A percentile compares a stretch with the other conserved stretches of the same genome.
Evolutionary conservation across 2,797 vertebrate genomes (phyloP).

Genomic region (Notoglanidium macrostoma): DNA sequence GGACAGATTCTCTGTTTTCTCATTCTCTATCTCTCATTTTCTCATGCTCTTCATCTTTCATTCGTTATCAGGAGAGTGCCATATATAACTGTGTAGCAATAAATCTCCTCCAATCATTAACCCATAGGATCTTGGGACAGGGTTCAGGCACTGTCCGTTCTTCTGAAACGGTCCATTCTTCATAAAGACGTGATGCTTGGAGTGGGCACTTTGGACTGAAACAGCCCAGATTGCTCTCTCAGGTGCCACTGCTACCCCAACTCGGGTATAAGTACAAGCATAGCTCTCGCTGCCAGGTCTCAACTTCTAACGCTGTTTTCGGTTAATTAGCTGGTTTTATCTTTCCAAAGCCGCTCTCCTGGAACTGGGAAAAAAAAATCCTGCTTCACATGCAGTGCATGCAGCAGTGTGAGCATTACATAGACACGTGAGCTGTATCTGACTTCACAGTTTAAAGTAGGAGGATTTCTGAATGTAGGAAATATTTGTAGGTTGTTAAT

Average conservation of each 20-base stretch:
- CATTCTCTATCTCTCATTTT: neutral
- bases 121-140: conserved; percentile 58
- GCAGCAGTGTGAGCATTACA: conserved; percentile 10
- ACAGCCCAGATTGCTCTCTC: conserved; percentile 48
- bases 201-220: conserved; percentile 30
- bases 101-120: conserved; percentile 77
- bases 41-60: conserved; percentile 40
- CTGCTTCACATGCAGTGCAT: neutral
- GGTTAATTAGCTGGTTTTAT: conserved; percentile 60
- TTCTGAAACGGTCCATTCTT: conserved; percentile 51
- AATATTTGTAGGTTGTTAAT: conserved; percentile 50
- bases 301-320: conserved; percentile 51
- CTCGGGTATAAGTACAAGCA: conserved; percentile 41
- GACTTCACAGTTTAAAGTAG: neutral
- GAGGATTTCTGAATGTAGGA: neutral
- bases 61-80: conserved; percentile 63
- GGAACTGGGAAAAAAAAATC: conserved; percentile 36
- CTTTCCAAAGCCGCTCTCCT: conserved; percentile 61
- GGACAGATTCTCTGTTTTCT: neutral
- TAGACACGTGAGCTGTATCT: neutral
- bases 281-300: conserved; percentile 39
- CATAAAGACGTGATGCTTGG: conserved; percentile 28
- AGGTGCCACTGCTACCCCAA: conserved; percentile 25
- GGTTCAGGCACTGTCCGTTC: conserved; percentile 59
- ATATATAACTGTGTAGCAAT: conserved; percentile 65